Evolutionary conservation across 2,797 vertebrate genomes (phyloP).

Genomic region (Acanthurus lineatus): DNA sequence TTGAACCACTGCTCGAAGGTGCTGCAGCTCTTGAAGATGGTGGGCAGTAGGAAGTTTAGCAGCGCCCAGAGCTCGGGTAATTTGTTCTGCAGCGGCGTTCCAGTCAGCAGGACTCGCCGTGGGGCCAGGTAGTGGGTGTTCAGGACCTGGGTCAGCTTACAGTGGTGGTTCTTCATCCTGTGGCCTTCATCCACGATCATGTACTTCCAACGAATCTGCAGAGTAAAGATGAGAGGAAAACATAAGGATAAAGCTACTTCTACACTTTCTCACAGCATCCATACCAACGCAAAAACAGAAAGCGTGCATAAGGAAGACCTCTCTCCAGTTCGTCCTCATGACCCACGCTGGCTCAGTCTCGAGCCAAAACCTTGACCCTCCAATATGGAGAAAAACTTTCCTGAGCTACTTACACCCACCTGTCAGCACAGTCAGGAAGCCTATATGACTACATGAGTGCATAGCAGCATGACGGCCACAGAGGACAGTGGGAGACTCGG

Average conservation of each 20-base stretch:
- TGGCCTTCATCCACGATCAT: constrained; percentile 99
- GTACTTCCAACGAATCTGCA: constrained; percentile 98
- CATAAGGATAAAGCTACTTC: background rate
- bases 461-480: constrained; percentile 75
- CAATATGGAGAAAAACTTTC: constrained; percentile 32
- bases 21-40: constrained; percentile 98
- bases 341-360: constrained; percentile 36
- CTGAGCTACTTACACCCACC: constrained; percentile 70
- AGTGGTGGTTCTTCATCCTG: constrained; percentile 99
- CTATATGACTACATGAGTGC: constrained; percentile 78
- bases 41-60: constrained; percentile 97
- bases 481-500: constrained; percentile 66
- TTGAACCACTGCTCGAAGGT: constrained; percentile 99
- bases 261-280: background rate
- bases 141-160: constrained; percentile 97
- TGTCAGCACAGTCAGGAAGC: constrained; percentile 71
- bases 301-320: constrained; percentile 38
- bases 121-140: constrained; percentile 98
- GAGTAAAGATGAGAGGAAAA: background rate
- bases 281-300: constrained; percentile 25
- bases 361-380: constrained; percentile 47
- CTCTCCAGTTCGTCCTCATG: constrained; percentile 51
- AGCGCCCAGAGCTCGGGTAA: constrained; percentile 97
- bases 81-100: constrained; percentile 97
- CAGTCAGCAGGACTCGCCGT: constrained; percentile 94